Evolutionary conservation across 1,140 invertebrate genomes (phyloP).

Genomic region (Calephelis nemesis): DNA sequence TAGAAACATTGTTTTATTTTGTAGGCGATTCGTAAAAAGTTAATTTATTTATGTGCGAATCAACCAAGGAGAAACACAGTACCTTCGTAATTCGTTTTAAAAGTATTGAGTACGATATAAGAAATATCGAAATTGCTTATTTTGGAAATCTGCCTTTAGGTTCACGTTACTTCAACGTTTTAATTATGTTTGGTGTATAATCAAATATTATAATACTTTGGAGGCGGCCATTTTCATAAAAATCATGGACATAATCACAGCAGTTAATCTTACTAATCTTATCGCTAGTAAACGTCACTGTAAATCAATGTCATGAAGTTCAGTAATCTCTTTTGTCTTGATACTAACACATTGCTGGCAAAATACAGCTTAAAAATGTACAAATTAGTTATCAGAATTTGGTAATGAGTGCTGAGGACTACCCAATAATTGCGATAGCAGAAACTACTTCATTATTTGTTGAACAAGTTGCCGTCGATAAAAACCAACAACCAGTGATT

Average conservation of each 20-base stretch:
- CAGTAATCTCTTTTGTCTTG: conserved; percentile 46
- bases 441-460: conserved; percentile 46
- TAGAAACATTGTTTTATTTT: no score
- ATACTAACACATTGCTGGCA: conserved; percentile 10
- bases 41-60: no score
- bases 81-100: no score
- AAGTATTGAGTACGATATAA: no score
- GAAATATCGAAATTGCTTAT: no score
- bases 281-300: conserved; percentile 58
- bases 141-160: no score
- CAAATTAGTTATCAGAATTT: conserved; percentile 31
- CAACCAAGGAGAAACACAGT: no score
- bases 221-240: conserved; percentile 23
- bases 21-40: no score
- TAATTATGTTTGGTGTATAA: neutral
- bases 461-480: conserved; percentile 35
- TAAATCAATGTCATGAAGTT: conserved; percentile 72
- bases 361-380: conserved; percentile 1
- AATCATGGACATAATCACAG: conserved; percentile 52
- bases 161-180: neutral
- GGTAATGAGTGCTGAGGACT: conserved; percentile 61
- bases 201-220: conserved; percentile 5
- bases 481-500: conserved; percentile 24
- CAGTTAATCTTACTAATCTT: conserved; percentile 65
- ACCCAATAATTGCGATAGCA: conserved; percentile 42